Percentiles rank a stretch among this genome's conserved stretches.
Conservation (phyloP, 2,888 invertebrate species). For the Dusona sp. region DNA sequence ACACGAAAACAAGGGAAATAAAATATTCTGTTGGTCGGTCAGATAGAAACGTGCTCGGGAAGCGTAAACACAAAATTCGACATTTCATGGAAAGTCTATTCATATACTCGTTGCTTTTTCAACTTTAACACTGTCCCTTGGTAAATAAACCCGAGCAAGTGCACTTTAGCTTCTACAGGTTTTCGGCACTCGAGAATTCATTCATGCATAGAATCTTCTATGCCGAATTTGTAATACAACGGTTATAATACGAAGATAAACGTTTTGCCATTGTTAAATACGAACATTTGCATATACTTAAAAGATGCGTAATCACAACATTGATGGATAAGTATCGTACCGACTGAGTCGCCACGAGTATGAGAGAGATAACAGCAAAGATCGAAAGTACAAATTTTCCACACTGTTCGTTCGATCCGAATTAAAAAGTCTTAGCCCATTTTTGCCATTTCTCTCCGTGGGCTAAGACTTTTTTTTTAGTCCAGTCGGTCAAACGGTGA, state of each 20-base stretch:
- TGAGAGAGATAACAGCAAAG: too few species aligned
- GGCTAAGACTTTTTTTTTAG: too few species aligned
- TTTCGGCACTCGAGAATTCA: neutral
- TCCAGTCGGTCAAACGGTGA: too few species aligned
- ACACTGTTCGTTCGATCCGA: too few species aligned
- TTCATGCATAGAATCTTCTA: neutral
- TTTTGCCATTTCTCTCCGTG: too few species aligned
- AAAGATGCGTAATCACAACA: neutral
- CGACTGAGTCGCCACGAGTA: too few species aligned
- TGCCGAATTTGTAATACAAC: neutral
- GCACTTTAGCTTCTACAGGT: conserved; percentile 5
- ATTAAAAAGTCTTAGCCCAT: too few species aligned
- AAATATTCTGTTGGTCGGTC: conserved; percentile 28
- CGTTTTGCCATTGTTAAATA: neutral
- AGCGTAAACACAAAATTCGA: conserved; percentile 43
- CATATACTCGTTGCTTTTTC: conserved; percentile 26
- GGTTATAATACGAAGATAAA: neutral
- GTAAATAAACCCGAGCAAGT: conserved; percentile 27
- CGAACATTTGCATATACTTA: neutral
- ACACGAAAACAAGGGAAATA: conserved; percentile 35
- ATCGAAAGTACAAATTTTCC: too few species aligned
- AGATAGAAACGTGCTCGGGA: conserved; percentile 57
- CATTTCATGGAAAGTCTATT: conserved; percentile 1
- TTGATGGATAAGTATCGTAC: neutral
- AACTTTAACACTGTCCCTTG: neutral